Conservation (phyloP, 35 echinoderm and acorn worm species). For the Diadema setosum region DNA sequence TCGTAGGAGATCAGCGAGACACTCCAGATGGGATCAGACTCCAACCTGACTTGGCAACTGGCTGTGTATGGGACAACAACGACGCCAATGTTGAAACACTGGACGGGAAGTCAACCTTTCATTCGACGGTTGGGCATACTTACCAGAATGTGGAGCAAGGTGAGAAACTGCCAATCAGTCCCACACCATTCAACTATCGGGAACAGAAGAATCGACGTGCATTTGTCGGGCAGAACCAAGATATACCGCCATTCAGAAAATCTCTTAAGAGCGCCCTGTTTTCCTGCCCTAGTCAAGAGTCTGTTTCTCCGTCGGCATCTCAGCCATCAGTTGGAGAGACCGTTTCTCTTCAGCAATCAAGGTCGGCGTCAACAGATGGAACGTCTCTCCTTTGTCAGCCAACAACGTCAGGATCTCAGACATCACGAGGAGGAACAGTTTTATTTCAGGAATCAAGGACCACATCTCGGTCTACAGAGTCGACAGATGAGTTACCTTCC, state of each 20-base stretch:
- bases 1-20: slow-evolving; percentile 17
- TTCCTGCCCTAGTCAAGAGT: no score
- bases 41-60: slow-evolving; percentile 46
- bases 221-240: slow-evolving; percentile 42
- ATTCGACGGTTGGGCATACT: slow-evolving; percentile 78
- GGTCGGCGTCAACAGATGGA: no score
- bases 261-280: slow-evolving; percentile 43
- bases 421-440: no score
- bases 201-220: slow-evolving; percentile 42
- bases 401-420: no score
- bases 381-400: no score
- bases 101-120: slow-evolving; percentile 69
- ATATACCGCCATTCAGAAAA: slow-evolving; percentile 35
- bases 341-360: no score
- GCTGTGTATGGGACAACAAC: slow-evolving; percentile 67
- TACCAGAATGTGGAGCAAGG: slow-evolving; percentile 59
- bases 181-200: neutral
- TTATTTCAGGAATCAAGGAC: no score
- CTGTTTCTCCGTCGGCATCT: no score
- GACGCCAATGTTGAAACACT: slow-evolving; percentile 73
- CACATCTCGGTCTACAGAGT: no score
- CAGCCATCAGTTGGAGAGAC: no score
- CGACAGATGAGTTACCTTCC: no score
- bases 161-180: neutral
- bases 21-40: slow-evolving; percentile 73